Evolutionary conservation across 2,888 invertebrate species (phyloP).

Genomic region (Cryptophagus acutangulus): DNA sequence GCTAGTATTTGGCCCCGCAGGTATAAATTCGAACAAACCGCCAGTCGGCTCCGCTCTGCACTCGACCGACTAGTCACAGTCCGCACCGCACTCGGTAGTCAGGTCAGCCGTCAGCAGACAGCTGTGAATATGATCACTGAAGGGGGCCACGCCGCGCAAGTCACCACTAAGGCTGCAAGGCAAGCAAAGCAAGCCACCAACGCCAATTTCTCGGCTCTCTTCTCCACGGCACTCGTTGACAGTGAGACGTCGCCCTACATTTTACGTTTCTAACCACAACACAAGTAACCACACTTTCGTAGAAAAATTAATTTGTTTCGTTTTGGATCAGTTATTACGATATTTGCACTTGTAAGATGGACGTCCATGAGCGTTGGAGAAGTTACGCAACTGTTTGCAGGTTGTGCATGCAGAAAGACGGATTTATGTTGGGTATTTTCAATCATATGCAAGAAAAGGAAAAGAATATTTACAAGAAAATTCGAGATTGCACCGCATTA

Average conservation of each 20-base stretch:
- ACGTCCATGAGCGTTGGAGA: constrained; percentile 48
- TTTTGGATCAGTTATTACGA: constrained; percentile 1
- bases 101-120: too few species aligned
- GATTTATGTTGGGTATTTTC: constrained; percentile 60
- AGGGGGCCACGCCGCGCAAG: too few species aligned
- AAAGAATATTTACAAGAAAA: constrained; percentile 48
- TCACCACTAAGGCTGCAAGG: too few species aligned
- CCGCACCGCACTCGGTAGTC: too few species aligned
- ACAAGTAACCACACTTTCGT: constrained; percentile 11
- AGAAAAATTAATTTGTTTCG: constrained; percentile 7
- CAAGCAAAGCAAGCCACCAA: too few species aligned
- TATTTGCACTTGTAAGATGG: too few species aligned
- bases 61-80: too few species aligned
- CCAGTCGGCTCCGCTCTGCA: too few species aligned
- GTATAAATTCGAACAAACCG: too few species aligned
- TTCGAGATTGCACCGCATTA: constrained; percentile 47
- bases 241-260: constrained; percentile 51
- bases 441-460: constrained; percentile 51
- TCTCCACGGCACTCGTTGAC: constrained; percentile 50
- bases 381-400: constrained; percentile 63
- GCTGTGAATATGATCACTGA: too few species aligned
- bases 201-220: too few species aligned
- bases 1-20: too few species aligned
- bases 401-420: constrained; percentile 60
- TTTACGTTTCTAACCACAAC: constrained; percentile 28